Conservation (phyloP, 2,113 vertebrate species). For the Phodopus roborovskii region DNA sequence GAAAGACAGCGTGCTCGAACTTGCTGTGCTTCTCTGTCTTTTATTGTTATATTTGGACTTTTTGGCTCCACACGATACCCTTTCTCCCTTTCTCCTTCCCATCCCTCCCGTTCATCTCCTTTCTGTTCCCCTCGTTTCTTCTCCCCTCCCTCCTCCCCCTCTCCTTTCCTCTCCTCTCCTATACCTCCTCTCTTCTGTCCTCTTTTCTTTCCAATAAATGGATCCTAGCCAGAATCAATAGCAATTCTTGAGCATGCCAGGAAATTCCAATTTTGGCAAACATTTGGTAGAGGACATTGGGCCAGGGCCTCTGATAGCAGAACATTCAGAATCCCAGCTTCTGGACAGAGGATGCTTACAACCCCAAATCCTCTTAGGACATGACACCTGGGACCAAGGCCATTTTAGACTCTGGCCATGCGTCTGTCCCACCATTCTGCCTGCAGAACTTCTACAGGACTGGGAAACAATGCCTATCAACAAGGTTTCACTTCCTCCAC, state of each 20-base stretch:
- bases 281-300: background rate
- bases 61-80: background rate
- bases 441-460: background rate
- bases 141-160: background rate
- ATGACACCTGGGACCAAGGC: background rate
- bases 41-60: background rate
- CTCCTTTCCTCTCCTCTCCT: background rate
- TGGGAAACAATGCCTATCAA: background rate
- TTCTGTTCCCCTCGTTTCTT: background rate
- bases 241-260: background rate
- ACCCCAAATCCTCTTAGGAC: background rate
- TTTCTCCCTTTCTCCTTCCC: too few relatives aligned
- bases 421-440: background rate
- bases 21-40: background rate
- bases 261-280: background rate
- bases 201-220: background rate
- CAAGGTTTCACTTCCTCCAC: background rate
- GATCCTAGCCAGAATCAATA: background rate
- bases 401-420: background rate
- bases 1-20: background rate
- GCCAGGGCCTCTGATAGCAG: background rate
- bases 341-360: background rate
- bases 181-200: background rate
- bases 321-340: background rate
- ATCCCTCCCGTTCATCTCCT: background rate